Evolutionary conservation across 92 coral and sea anemone genomes (phyloP).

Genomic region (Micromussa lordhowensis): DNA sequence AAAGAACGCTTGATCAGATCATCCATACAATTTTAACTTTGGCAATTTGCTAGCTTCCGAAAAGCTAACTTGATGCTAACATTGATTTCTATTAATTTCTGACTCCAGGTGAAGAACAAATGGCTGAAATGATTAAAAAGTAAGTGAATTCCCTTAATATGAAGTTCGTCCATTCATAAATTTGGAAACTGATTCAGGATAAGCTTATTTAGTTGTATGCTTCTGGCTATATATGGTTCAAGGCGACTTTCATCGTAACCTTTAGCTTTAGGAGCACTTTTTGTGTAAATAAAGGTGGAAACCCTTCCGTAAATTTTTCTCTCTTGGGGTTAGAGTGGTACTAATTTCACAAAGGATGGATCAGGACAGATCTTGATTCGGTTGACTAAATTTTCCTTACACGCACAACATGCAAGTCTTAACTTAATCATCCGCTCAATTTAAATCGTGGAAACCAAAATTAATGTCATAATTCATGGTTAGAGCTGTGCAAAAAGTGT

Average conservation of each 20-base stretch:
- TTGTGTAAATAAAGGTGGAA: slow-evolving; percentile 14
- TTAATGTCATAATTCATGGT: too few species aligned
- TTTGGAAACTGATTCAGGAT: slow-evolving; percentile 8
- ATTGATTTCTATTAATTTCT: not conserved
- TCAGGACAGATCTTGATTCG: too few species aligned
- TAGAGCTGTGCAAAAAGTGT: too few species aligned
- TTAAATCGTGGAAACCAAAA: too few species aligned
- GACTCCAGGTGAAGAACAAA: slow-evolving; percentile 9
- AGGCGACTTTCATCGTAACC: not conserved
- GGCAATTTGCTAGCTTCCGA: not conserved
- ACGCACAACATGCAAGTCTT: too few species aligned
- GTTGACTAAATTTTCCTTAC: too few species aligned
- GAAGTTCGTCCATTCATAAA: slow-evolving; percentile 17
- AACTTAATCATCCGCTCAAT: not conserved
- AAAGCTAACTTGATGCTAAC: not conserved
- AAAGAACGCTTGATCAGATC: not conserved
- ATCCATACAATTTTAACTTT: too few species aligned
- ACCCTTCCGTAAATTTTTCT: slow-evolving; percentile 13
- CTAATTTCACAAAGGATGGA: not conserved
- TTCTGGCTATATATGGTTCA: not conserved
- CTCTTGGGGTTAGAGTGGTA: slow-evolving; percentile 4
- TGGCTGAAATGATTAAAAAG: slow-evolving; percentile 7
- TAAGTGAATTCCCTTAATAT: too few species aligned
- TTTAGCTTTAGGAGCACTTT: not conserved
- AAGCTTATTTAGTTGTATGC: not conserved